A percentile compares a stretch with the other conserved stretches of the same genome.
Conservation (phyloP, 2,797 vertebrate species). For the Telmatherina bonti region DNA sequence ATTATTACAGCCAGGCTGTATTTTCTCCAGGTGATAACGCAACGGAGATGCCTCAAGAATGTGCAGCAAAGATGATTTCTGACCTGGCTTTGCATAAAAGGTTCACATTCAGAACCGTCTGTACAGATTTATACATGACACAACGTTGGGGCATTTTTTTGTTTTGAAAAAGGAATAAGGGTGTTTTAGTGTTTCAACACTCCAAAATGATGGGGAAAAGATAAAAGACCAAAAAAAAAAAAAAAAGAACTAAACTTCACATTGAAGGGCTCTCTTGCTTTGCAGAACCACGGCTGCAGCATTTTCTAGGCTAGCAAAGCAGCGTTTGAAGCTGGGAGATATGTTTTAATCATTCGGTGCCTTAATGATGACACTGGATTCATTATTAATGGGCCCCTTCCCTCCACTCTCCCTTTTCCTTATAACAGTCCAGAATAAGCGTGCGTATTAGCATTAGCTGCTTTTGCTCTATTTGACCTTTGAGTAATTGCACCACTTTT, state of each 20-base stretch:
- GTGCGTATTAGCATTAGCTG: slow-evolving; percentile 82
- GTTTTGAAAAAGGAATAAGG: slow-evolving; percentile 32
- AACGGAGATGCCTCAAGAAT: slow-evolving; percentile 1
- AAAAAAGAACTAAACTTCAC: slow-evolving; percentile 66
- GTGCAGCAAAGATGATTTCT: slow-evolving; percentile 11
- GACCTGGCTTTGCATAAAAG: slow-evolving; percentile 8
- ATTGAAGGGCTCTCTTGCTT: slow-evolving; percentile 65
- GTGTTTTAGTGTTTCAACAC: slow-evolving; percentile 59
- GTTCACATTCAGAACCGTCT: slow-evolving; percentile 12
- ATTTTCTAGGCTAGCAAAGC: slow-evolving; percentile 72
- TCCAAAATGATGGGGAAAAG: slow-evolving; percentile 22
- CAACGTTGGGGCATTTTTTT: slow-evolving; percentile 24
- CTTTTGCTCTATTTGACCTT: slow-evolving; percentile 87
- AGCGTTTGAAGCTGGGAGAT: slow-evolving; percentile 87
- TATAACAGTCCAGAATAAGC: slow-evolving; percentile 59
- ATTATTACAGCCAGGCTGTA: neutral
- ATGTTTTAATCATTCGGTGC: slow-evolving; percentile 92
- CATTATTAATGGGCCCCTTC: slow-evolving; percentile 90
- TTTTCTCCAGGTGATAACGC: slow-evolving; percentile 20
- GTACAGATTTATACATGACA: slow-evolving; percentile 28
- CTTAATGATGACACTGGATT: slow-evolving; percentile 91
- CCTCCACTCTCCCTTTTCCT: slow-evolving; percentile 66
- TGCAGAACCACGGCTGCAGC: slow-evolving; percentile 68
- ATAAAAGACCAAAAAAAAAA: slow-evolving; percentile 52
- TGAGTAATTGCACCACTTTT: slow-evolving; percentile 85